Evolutionary conservation across 2,113 vertebrate species (phyloP).

Genomic region (Sus scrofa): T2T-Sscrofa CM000825.6:70476001-70476500

Average conservation of each 20-base stretch:
- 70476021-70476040: background rate
- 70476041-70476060: background rate
- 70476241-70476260: slow-evolving; percentile 18
- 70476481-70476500: background rate
- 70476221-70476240: slow-evolving; percentile 72
- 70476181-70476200: slow-evolving; percentile 6
- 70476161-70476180: background rate
- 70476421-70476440: background rate
- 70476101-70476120: slow-evolving; percentile 28
- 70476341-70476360: background rate
- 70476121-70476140: slow-evolving; percentile 45
- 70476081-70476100: background rate
- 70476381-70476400: background rate
- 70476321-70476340: too few relatives aligned
- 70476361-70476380: too few relatives aligned
- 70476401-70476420: background rate
- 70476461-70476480: slow-evolving; percentile 47
- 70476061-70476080: background rate
- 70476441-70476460: slow-evolving; percentile 28
- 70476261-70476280: slow-evolving; percentile 46
- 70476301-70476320: background rate
- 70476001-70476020: background rate
- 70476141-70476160: slow-evolving; percentile 62
- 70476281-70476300: slow-evolving; percentile 16
- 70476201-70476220: slow-evolving; percentile 66